Conservation (phyloP, 2,113 vertebrate species). For the Stigmatopora argus region DNA sequence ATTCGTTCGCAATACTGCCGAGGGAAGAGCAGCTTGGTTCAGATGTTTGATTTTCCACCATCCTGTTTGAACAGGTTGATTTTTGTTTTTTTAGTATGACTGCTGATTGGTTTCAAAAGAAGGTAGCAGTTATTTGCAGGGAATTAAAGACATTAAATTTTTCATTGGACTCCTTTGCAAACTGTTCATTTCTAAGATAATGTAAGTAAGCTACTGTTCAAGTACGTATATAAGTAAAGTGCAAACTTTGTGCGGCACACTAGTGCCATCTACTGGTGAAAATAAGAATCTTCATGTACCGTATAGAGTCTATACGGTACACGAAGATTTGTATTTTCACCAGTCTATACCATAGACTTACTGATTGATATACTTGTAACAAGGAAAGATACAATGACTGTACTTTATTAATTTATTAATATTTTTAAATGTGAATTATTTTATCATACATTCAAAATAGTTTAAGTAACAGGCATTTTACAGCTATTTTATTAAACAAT, state of each 20-base stretch:
- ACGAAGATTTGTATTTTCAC: no score
- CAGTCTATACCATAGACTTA: no score
- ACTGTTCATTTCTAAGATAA: not conserved
- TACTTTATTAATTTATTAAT: no score
- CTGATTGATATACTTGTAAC: no score
- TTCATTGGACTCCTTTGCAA: not conserved
- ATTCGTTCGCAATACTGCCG: not conserved
- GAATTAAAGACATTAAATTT: not conserved
- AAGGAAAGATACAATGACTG: no score
- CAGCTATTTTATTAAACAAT: no score
- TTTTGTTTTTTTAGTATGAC: not conserved
- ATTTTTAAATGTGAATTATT: no score
- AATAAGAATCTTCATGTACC: not conserved
- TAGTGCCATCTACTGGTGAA: slow-evolving; percentile 3
- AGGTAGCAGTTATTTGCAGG: not conserved
- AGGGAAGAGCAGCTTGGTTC: not conserved
- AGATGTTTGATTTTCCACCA: not conserved
- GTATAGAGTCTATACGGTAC: no score
- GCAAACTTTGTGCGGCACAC: not conserved
- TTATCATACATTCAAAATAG: no score
- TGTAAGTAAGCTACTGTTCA: not conserved
- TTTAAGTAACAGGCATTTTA: no score
- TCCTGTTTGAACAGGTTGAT: not conserved
- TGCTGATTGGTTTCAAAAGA: not conserved
- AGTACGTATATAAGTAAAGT: no score